These are phyloP conservation scores for Latrodectus geometricus DNA, from an alignment of 1,140 invertebrate species.

Conservation along the genomic window DNA sequence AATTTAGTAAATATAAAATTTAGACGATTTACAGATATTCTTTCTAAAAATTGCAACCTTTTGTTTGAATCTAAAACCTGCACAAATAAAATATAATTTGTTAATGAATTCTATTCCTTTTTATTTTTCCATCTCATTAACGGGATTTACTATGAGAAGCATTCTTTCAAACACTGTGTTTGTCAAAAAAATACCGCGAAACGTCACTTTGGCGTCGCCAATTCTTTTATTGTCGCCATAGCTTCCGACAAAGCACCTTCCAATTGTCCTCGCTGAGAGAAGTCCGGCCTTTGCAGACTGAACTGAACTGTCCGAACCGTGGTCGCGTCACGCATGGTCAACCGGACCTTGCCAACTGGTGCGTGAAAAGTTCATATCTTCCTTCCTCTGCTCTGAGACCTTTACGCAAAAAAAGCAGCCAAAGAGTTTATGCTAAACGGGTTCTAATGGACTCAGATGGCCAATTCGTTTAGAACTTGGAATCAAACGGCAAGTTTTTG, in stretches of 20 bases:
- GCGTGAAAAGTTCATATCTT: slow-evolving; percentile 47
- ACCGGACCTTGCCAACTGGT: slow-evolving; percentile 34
- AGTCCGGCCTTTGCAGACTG: slow-evolving; percentile 3
- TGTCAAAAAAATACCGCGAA: too few species aligned
- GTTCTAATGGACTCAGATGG: slow-evolving; percentile 13
- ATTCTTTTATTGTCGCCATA: background rate
- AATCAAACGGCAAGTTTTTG: background rate
- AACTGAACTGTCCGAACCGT: background rate
- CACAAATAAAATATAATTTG: too few species aligned
- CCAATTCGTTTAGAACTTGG: slow-evolving; percentile 25
- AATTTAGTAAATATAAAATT: too few species aligned
- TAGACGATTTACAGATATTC: too few species aligned
- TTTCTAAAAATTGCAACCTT: too few species aligned
- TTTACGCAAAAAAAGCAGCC: background rate
- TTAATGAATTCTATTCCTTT: too few species aligned
- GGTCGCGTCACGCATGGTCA: slow-evolving; percentile 36
- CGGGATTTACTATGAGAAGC: too few species aligned
- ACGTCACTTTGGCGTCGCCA: background rate
- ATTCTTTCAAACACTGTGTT: too few species aligned
- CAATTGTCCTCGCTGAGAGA: slow-evolving; percentile 2
- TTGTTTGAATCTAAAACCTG: too few species aligned
- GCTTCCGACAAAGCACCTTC: too few species aligned
- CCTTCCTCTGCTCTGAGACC: background rate
- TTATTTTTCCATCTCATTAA: too few species aligned
- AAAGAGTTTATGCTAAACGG: slow-evolving; percentile 53